These are phyloP conservation scores for Heliangelus exortis DNA, from an alignment of 2,797 vertebrate genomes.

Conservation along the genomic window DNA sequence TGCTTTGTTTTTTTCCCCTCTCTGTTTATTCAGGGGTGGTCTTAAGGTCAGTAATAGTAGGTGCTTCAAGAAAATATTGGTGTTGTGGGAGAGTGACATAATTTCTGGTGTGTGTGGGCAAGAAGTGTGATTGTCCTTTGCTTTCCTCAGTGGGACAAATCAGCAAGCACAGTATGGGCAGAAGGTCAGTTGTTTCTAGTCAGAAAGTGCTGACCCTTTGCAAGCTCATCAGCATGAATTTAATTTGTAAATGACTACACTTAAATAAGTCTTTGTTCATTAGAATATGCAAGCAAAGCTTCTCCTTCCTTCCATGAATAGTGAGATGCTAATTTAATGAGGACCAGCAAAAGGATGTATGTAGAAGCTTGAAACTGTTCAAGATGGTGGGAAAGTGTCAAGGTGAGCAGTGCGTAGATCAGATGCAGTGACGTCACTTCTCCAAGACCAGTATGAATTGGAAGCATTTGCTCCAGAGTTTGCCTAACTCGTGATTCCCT, in stretches of 20 bases:
- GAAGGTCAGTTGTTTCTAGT: conserved; percentile 63
- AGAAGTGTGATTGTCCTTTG: conserved; percentile 47
- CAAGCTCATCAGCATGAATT: conserved; percentile 65
- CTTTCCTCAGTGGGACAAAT: conserved; percentile 61
- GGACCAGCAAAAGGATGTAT: conserved; percentile 16
- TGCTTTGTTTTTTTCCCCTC: neutral
- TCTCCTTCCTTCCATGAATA: conserved; percentile 12
- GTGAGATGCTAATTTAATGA: conserved; percentile 52
- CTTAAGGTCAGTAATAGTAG: conserved; percentile 63
- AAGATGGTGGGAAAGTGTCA: conserved; percentile 27
- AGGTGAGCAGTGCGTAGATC: conserved; percentile 2
- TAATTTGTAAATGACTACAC: conserved; percentile 66
- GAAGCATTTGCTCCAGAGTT: neutral
- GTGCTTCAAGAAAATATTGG: conserved; percentile 61
- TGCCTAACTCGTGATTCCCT: neutral
- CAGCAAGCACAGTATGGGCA: conserved; percentile 36
- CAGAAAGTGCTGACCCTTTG: conserved; percentile 68
- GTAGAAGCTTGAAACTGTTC: conserved; percentile 19
- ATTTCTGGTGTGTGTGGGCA: conserved; percentile 65
- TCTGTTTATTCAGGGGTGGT: conserved; percentile 68
- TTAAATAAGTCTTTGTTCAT: conserved; percentile 69
- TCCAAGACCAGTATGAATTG: neutral
- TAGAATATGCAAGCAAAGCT: conserved; percentile 69
- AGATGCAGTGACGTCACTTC: conserved; percentile 12
- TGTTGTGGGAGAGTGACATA: conserved; percentile 58